These are phyloP conservation scores for Protodeltote pygarga DNA, from an alignment of 2,888 invertebrate species.

Conservation along the genomic window DNA sequence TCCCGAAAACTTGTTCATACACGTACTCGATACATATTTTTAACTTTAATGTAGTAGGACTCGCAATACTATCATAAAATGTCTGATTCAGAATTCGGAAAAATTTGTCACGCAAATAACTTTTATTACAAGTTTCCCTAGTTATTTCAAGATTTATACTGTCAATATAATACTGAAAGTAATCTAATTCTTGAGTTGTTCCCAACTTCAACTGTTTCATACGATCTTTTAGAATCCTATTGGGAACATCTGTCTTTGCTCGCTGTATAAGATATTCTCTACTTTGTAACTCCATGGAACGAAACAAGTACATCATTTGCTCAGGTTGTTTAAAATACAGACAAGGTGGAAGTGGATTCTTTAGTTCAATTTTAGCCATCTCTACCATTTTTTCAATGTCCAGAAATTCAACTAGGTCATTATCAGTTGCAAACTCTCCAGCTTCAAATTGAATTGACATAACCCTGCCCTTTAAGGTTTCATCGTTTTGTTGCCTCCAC, in stretches of 20 bases:
- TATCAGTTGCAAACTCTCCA: slow-evolving; percentile 74
- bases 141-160: slow-evolving; percentile 68
- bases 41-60: slow-evolving; percentile 72
- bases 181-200: slow-evolving; percentile 75
- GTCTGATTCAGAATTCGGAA: slow-evolving; percentile 74
- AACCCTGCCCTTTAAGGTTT: slow-evolving; percentile 65
- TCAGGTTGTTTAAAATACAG: slow-evolving; percentile 71
- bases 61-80: slow-evolving; percentile 78
- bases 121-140: slow-evolving; percentile 74
- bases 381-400: slow-evolving; percentile 80
- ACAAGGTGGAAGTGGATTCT: slow-evolving; percentile 63
- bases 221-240: slow-evolving; percentile 65
- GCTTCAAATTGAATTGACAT: slow-evolving; percentile 76
- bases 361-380: slow-evolving; percentile 69
- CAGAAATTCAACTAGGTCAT: slow-evolving; percentile 74
- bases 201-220: slow-evolving; percentile 70
- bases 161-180: slow-evolving; percentile 80
- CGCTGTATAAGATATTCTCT: slow-evolving; percentile 79
- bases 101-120: slow-evolving; percentile 75
- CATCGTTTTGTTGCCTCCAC: slow-evolving; percentile 77
- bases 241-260: slow-evolving; percentile 73
- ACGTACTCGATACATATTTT: slow-evolving; percentile 83
- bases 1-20: slow-evolving; percentile 80
- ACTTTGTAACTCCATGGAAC: slow-evolving; percentile 81
- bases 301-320: slow-evolving; percentile 77